phyloP scores from a whole-genome alignment of 1,140 invertebrate species.

The Zaprionus ornatus region DNA sequence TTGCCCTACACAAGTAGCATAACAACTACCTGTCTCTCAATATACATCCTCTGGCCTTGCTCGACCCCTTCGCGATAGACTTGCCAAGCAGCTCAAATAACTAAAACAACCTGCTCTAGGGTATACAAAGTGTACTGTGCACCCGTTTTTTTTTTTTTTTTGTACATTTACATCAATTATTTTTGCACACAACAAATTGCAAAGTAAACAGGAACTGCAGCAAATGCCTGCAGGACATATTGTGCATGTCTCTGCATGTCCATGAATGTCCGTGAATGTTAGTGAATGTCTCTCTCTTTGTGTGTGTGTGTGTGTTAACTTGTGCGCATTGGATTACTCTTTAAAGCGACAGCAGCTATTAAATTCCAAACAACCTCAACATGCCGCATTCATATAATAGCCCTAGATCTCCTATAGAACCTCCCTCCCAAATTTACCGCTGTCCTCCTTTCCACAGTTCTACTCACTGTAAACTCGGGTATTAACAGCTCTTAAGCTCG shows the following conservation, averaged over 20 bases:
- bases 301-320: neutral
- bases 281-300: too few relatives aligned
- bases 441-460: too few relatives aligned
- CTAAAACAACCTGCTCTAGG: neutral
- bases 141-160: too few relatives aligned
- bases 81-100: neutral
- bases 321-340: neutral
- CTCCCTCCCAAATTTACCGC: neutral
- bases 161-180: slow-evolving; percentile 7
- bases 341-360: slow-evolving; percentile 14
- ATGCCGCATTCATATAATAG: slow-evolving; percentile 5
- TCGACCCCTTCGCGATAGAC: neutral
- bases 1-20: neutral
- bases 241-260: neutral
- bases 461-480: neutral
- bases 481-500: slow-evolving; percentile 22
- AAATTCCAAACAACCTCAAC: slow-evolving; percentile 5
- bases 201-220: slow-evolving; percentile 1
- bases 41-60: neutral
- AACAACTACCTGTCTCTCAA: neutral
- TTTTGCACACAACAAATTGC: slow-evolving; percentile 2
- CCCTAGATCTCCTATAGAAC: neutral
- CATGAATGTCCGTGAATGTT: neutral
- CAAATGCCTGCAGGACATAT: slow-evolving; percentile 2
- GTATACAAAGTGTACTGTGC: neutral